These are phyloP conservation scores for Zaprionus camerounensis DNA, from an alignment of 1,140 invertebrate species.

Conservation along the genomic window DNA sequence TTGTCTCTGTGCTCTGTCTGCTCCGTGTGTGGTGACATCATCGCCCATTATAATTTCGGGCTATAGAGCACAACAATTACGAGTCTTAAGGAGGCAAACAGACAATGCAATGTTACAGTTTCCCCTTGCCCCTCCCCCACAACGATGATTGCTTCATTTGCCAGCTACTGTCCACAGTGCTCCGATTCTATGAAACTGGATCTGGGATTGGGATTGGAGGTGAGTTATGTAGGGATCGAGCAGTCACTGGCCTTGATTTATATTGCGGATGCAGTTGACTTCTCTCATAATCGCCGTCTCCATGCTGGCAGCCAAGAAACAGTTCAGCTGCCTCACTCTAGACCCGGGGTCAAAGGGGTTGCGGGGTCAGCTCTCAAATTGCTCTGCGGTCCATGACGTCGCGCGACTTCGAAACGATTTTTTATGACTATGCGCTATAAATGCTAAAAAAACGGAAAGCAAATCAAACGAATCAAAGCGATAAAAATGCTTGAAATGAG, in stretches of 20 bases:
- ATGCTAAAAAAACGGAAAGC: constrained; percentile 16
- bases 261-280: constrained; percentile 71
- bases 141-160: constrained; percentile 71
- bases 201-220: constrained; percentile 10
- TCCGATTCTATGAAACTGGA: constrained; percentile 11
- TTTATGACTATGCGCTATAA: constrained; percentile 58
- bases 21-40: constrained; percentile 74
- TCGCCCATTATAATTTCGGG: constrained; percentile 66
- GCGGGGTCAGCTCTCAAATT: constrained; percentile 42
- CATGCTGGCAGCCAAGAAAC: constrained; percentile 16
- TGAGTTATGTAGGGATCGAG: constrained; percentile 52
- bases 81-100: constrained; percentile 27
- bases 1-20: background rate
- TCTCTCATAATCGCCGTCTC: constrained; percentile 24
- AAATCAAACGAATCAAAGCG: constrained; percentile 59
- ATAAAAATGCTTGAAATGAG: constrained; percentile 56
- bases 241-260: constrained; percentile 61
- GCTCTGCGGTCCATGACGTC: constrained; percentile 54
- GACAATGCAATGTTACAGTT: constrained; percentile 39
- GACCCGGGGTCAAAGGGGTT: background rate
- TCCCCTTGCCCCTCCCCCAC: background rate
- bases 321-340: constrained; percentile 6
- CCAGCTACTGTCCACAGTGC: constrained; percentile 25
- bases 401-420: constrained; percentile 48
- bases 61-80: constrained; percentile 43